These are phyloP conservation scores for Anoncus sp. DNA, from an alignment of 2,888 invertebrate species.

Conservation along the genomic window DNA sequence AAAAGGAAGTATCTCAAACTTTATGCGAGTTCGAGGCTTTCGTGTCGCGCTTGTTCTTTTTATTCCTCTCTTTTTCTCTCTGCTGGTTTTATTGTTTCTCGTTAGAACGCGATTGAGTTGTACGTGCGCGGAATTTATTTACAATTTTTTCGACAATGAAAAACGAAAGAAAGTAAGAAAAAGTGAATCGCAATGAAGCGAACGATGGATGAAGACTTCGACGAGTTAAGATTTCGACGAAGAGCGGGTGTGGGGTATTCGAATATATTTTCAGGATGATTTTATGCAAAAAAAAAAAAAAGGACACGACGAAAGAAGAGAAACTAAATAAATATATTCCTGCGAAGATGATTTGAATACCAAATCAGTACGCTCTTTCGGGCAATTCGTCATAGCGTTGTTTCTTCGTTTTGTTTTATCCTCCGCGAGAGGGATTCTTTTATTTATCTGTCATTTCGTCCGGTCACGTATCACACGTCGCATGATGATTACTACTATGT, in stretches of 20 bases:
- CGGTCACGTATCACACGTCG: too few species aligned
- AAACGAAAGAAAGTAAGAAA: slow-evolving; percentile 1
- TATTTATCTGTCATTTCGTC: slow-evolving; percentile 66
- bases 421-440: slow-evolving; percentile 23
- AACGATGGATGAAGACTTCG: slow-evolving; percentile 60
- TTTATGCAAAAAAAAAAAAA: slow-evolving; percentile 8
- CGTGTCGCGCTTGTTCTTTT: slow-evolving; percentile 14
- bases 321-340: slow-evolving; percentile 25
- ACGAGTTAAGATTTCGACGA: slow-evolving; percentile 6
- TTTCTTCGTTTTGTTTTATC: slow-evolving; percentile 64
- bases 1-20: too few species aligned
- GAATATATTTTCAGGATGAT: slow-evolving; percentile 1
- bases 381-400: slow-evolving; percentile 70
- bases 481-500: too few species aligned
- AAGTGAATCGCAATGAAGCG: slow-evolving; percentile 30
- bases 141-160: slow-evolving; percentile 34
- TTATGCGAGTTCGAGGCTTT: slow-evolving; percentile 36
- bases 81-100: slow-evolving; percentile 21
- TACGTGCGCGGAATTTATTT: slow-evolving; percentile 49
- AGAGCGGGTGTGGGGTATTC: background rate
- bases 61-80: slow-evolving; percentile 8
- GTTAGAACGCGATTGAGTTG: slow-evolving; percentile 46
- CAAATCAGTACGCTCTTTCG: slow-evolving; percentile 75
- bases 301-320: background rate
- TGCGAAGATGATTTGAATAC: slow-evolving; percentile 77